Base-by-base conservation (phyloP, 2,797 vertebrate genomes). In the Anolis apletophallus region DNA sequence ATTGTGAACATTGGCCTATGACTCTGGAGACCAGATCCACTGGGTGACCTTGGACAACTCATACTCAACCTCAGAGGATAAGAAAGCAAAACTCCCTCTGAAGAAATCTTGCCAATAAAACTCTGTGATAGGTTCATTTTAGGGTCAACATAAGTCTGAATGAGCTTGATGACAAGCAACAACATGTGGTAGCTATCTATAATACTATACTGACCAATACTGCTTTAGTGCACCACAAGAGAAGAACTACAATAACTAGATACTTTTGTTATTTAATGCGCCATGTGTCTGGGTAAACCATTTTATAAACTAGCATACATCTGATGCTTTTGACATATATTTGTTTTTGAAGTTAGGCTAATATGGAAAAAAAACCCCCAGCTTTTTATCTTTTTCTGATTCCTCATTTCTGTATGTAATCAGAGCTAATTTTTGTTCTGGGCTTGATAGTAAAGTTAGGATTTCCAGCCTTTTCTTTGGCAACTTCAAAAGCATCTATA, bases 391-490 rank as follows among this genome's bases (percentile, higher is more conserved):
- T 64, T 91, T 67, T 40, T 50, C 76, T 80, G 77, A 40, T 87
- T 88, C 57, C 9, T 86, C 1, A 23, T 32, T 71, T 86, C 52
- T 91, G 74, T 54, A 77, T 87, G 86, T 87, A 85, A 87, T 82
- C 79, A 86, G 26, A 76, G 50, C 1, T 81, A 26, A 17, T 86
- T 87, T 88, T 88, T 90, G 13, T 91, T 82, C 29, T 68, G 46
- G 40, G 81, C 14, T 0, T 13, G 69, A 26, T 85, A 86, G 50
- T 9, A 85, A 17, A 83, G 19, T 76, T 91, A 77, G 77, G 64
- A 59, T 88, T 93, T 87, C 75, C 61, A 83, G 19, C 52, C 40
- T 7, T 80, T 93, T 72, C 83, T 85, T 90, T 91, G 84, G 80
- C 84, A 77, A 21, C 36, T 81, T 29, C 46, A 90, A 34, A 69